These are phyloP conservation scores for Dipodomys spectabilis DNA, from an alignment of 2,113 vertebrate genomes.

Conservation along the genomic window DNA sequence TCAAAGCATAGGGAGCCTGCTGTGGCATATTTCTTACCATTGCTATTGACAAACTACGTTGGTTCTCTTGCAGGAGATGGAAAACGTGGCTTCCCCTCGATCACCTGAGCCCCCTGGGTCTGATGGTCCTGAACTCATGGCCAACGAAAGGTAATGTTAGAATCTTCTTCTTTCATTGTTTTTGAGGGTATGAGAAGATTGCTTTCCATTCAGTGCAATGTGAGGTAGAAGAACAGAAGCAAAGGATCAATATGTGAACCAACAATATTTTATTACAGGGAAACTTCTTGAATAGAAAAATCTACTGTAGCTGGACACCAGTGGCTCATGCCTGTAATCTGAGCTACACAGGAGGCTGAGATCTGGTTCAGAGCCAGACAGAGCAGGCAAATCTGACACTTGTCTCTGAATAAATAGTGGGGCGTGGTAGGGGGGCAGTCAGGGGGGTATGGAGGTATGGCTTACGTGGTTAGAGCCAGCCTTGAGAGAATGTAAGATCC, in stretches of 20 bases:
- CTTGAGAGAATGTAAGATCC: too few species aligned
- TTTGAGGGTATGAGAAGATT: conserved; percentile 11
- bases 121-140: conserved; percentile 85
- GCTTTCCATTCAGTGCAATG: not conserved
- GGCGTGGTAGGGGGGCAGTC: too few species aligned
- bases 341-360: too few species aligned
- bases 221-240: conserved; percentile 20
- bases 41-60: not conserved
- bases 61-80: conserved; percentile 86
- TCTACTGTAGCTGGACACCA: not conserved
- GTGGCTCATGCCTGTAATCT: too few species aligned
- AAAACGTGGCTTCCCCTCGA: conserved; percentile 83
- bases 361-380: too few species aligned
- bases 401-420: too few species aligned
- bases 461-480: too few species aligned
- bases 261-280: not conserved
- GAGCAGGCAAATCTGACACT: too few species aligned
- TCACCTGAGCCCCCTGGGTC: conserved; percentile 80
- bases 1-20: too few species aligned
- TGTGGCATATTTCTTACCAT: not conserved
- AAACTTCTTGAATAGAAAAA: conserved; percentile 40
- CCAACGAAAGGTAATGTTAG: conserved; percentile 87
- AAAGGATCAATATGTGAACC: not conserved
- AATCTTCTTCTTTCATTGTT: conserved; percentile 1
- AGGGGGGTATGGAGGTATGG: too few species aligned